Evolutionary conservation across 92 coral and sea anemone species (phyloP), one percentile per base, ranked within the genome.

Genomic region (Palythoa caribaeorum): DNA sequence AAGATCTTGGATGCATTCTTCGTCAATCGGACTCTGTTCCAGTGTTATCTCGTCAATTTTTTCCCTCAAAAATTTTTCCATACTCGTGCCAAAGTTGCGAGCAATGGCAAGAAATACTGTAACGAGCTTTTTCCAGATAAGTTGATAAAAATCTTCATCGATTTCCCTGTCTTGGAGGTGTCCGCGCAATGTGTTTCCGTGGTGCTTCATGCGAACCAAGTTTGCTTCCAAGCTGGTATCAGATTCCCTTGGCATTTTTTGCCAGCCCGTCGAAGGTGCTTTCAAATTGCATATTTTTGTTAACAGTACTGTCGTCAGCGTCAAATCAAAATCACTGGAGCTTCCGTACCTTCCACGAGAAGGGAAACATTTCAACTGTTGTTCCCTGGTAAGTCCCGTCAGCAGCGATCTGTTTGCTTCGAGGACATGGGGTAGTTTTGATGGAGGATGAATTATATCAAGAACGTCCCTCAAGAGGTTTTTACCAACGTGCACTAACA

Each of bases 221-320:
- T 83, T 76, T 15, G 87, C 87, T 39, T 37, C 87, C 3, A 15
- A 17, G 9, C 76, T 47, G 19, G 21, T 10, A 39, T 83, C 87
- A 10, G 87, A 8, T 3, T 11, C 35, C 14, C 35, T 28, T 20
- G 87, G 87, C 60, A 63, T 9, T 7, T 63, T 83, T 8, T 44
- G 38, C 87, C 75, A 63, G 19, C 77, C 40, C 4, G 87, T 44
- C 35, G 40, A 63, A 47, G 87, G 87, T 20, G 87, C 40, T 9
- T 19, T 9, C 38, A 83, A 68, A 81, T 54, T 16, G 65, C 86
- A 81, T 5, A 65, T 53, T 47, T 39, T 65, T 38, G 28, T 36
- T 81, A 83, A 47, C 72, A 83, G 77, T 52, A 83, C 77, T 65
- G n/a, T 14, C 20, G 66, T 35, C 57, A 83, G 5, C 13, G 87